phyloP scores from a whole-genome alignment of 2,113 vertebrate species.

The Zapus hudsonius region DNA sequence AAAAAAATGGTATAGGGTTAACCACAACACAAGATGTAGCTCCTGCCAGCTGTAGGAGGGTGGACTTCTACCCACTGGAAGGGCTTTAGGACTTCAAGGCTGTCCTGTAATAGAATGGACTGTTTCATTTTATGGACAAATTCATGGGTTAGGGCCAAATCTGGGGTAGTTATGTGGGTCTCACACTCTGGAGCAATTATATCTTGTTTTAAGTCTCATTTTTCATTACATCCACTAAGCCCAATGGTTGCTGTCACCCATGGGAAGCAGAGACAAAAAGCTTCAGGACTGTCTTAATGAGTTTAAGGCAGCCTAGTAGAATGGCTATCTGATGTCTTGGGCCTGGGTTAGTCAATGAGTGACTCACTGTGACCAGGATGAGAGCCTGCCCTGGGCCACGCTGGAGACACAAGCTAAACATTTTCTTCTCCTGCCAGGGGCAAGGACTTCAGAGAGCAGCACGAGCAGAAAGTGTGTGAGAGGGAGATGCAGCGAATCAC shows the following conservation, averaged over 20 bases:
- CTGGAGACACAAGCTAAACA: background rate
- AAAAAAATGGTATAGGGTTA: constrained; percentile 5
- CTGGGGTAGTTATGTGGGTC: background rate
- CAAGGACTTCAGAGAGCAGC: constrained; percentile 91
- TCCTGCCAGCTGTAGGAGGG: constrained; percentile 72
- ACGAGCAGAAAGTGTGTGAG: constrained; percentile 91
- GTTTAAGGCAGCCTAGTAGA: background rate
- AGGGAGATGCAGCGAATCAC: constrained; percentile 96
- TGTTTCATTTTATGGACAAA: background rate
- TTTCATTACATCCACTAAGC: background rate
- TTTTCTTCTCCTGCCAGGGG: constrained; percentile 84
- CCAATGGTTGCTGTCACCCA: background rate
- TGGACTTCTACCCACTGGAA: constrained; percentile 33
- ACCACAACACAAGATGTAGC: constrained; percentile 80
- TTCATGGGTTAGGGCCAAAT: background rate
- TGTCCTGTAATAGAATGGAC: background rate
- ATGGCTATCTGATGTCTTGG: background rate
- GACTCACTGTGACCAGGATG: background rate
- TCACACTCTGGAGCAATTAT: background rate
- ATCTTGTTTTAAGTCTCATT: constrained; percentile 14
- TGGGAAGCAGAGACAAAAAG: background rate
- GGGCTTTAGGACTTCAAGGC: constrained; percentile 75
- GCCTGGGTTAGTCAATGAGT: background rate
- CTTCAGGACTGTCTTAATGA: background rate
- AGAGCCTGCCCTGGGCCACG: background rate